Conservation (phyloP, 2,113 vertebrate genomes). For the Pachypanchax playfairii region DNA sequence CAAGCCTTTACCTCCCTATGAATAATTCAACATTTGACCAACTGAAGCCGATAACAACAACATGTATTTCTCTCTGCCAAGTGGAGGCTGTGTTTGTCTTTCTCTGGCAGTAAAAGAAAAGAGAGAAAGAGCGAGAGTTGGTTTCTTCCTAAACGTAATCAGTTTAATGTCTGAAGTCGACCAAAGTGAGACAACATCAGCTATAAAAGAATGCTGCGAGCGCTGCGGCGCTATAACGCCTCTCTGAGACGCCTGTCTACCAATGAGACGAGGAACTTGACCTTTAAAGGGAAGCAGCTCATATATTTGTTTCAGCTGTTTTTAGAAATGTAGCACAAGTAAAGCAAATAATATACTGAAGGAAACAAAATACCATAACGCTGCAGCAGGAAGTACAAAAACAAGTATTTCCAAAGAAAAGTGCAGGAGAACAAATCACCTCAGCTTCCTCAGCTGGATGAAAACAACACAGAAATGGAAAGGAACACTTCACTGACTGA, state of each 20-base stretch:
- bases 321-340: neutral
- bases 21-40: constrained; percentile 75
- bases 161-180: constrained; percentile 39
- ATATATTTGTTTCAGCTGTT: constrained; percentile 8
- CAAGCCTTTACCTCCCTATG: constrained; percentile 65
- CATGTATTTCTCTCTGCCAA: constrained; percentile 57
- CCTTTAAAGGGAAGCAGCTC: constrained; percentile 39
- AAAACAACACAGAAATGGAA: neutral
- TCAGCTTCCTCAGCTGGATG: neutral
- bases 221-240: constrained; percentile 9
- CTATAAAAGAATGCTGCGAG: constrained; percentile 21
- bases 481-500: constrained; percentile 1
- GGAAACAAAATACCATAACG: neutral
- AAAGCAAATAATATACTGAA: constrained; percentile 1
- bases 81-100: constrained; percentile 40
- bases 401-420: neutral
- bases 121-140: constrained; percentile 3
- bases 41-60: constrained; percentile 60
- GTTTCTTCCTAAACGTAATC: constrained; percentile 45
- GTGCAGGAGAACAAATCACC: neutral
- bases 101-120: constrained; percentile 20
- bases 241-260: constrained; percentile 18
- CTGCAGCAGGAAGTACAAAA: neutral
- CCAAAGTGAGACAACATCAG: constrained; percentile 33
- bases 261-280: neutral